Conservation (phyloP, 1,140 invertebrate species). For the Muscidifurax raptorellus region DNA sequence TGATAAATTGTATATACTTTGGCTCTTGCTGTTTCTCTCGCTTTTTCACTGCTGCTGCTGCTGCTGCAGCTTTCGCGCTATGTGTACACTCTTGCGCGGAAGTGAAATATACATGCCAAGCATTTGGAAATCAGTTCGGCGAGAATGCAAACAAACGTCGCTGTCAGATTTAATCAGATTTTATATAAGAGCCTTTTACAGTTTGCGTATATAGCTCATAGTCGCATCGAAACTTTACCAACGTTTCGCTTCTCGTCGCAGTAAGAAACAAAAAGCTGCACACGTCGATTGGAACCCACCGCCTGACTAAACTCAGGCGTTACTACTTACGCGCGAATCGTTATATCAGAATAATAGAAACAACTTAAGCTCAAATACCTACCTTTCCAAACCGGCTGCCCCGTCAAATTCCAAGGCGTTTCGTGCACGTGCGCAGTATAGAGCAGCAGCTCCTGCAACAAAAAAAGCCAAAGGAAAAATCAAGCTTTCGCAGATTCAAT, state of each 20-base stretch:
- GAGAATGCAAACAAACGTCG: constrained; percentile 5
- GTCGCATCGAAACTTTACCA: no score
- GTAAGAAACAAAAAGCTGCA: no score
- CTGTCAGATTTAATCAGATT: background rate
- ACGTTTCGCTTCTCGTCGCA: no score
- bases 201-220: no score
- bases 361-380: no score
- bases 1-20: constrained; percentile 46
- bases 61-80: background rate
- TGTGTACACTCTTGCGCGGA: background rate
- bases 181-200: background rate
- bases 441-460: background rate
- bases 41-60: background rate
- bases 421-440: background rate
- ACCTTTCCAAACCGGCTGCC: background rate
- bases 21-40: background rate
- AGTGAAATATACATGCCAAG: background rate
- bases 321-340: no score
- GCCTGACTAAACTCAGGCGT: no score
- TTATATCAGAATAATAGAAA: no score
- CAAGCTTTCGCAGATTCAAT: background rate
- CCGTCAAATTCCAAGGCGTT: background rate
- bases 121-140: background rate
- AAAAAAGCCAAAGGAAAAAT: background rate
- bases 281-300: no score